phyloP scores from a whole-genome alignment of 1,140 invertebrate genomes.

The Anadara kagoshimensis region DNA sequence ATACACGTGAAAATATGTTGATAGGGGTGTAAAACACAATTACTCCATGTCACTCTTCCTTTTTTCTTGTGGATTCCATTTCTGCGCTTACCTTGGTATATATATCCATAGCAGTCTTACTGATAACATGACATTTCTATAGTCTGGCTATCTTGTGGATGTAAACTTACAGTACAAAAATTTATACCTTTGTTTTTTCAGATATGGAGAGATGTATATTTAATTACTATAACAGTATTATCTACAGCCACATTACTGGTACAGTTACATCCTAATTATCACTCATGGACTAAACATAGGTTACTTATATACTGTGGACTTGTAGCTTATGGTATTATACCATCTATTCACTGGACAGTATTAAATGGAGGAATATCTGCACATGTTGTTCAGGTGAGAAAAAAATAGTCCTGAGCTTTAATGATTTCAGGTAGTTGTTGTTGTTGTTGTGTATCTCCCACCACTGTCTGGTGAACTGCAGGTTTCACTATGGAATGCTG shows the following conservation, averaged over 20 bases:
- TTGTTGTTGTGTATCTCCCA: too few species aligned
- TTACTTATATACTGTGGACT: slow-evolving; percentile 88
- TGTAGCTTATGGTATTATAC: slow-evolving; percentile 92
- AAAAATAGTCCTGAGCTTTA: background rate
- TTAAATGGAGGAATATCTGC: slow-evolving; percentile 91
- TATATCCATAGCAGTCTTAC: too few species aligned
- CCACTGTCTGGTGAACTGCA: too few species aligned
- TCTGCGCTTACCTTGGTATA: too few species aligned
- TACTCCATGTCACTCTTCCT: too few species aligned
- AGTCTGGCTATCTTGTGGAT: too few species aligned
- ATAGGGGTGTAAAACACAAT: too few species aligned
- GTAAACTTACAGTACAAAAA: background rate
- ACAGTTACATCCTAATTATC: slow-evolving; percentile 80
- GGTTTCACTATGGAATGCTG: too few species aligned
- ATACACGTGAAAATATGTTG: too few species aligned
- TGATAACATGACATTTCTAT: too few species aligned
- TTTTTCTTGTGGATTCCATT: too few species aligned
- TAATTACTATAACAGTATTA: slow-evolving; percentile 80
- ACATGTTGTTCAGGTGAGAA: slow-evolving; percentile 84
- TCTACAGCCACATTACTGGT: slow-evolving; percentile 59
- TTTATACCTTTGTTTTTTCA: slow-evolving; percentile 75
- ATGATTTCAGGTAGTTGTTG: too few species aligned
- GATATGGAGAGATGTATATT: slow-evolving; percentile 88
- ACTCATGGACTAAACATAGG: slow-evolving; percentile 69
- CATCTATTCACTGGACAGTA: slow-evolving; percentile 92